Conservation (phyloP, 2,113 vertebrate genomes). For the Tragulus kanchil region DNA sequence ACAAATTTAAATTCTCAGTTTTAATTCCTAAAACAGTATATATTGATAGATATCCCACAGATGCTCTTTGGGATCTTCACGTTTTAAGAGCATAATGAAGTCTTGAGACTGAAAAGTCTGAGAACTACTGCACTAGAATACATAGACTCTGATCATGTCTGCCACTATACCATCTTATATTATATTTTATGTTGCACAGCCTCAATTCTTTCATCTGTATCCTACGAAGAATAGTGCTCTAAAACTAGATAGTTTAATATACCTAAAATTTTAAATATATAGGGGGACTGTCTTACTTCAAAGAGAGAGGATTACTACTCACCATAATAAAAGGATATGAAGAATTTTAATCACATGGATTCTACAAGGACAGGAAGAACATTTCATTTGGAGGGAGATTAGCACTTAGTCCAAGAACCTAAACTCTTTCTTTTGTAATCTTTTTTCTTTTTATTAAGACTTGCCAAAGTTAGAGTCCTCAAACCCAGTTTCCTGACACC, state of each 20-base stretch:
- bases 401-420: constrained; percentile 18
- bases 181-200: neutral
- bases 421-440: constrained; percentile 26
- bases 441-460: constrained; percentile 70
- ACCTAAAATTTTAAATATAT: constrained; percentile 28
- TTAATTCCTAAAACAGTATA: constrained; percentile 39
- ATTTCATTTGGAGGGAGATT: constrained; percentile 7
- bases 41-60: neutral
- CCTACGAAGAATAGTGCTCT: neutral
- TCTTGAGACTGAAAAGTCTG: neutral
- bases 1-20: neutral
- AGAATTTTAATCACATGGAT: constrained; percentile 29
- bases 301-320: constrained; percentile 42
- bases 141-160: neutral
- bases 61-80: neutral
- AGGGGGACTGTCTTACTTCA: neutral
- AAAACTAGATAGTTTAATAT: constrained; percentile 26
- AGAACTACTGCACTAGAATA: constrained; percentile 39
- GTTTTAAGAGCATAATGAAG: neutral
- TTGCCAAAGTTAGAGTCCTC: constrained; percentile 57
- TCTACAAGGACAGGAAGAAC: constrained; percentile 45
- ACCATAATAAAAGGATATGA: constrained; percentile 8
- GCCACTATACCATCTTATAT: neutral
- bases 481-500: neutral
- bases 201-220: constrained; percentile 10